Base-by-base conservation (phyloP, 2,113 vertebrate species). In the Penelope pileata region DNA sequence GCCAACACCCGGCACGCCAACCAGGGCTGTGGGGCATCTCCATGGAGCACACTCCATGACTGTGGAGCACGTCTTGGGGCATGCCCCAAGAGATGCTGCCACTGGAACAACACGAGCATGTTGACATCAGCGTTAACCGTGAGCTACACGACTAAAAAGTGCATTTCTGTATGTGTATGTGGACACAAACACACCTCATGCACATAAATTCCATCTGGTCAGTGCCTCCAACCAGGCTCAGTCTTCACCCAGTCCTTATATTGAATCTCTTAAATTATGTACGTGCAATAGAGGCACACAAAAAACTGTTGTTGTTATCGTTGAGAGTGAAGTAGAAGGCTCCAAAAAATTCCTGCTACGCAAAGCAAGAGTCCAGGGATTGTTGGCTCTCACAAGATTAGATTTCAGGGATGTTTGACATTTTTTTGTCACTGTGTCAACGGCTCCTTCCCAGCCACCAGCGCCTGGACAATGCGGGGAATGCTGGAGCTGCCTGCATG, bases 1-100 rank as follows among this genome's bases (percentile, higher is more conserved):
- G 18, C 21, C 47, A 29, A 36, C 15, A 64, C 21, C 48, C 0
- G 0, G 12, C 24, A 43, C 42, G n/a, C n/a, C n/a, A n/a, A n/a
- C 30, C 53, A 32, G 7, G 53, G 32, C 32, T 56, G 53, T 32
- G 30, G 17, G 15, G 53, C 53, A 56, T 56, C 53, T 30, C 30
- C 30, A 32, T 17, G 32, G n/a, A n/a, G n/a, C n/a, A n/a, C n/a
- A n/a, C n/a, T n/a, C n/a, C n/a, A 43, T 43, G 42, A 43, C 15
- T 10, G 42, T 43, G 42, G 42, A 15, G 42, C 42, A 43, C 42
- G 10, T 43, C 42, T 15, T 12, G 10, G 42, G 42, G 54, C 54
- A 29, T 12, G 30, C 54, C 54, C 32, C 18, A 21, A 18, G 4
- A 21, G 17, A n/a, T 60, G 56, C 56, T 16, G 19, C 12, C 32